These are phyloP conservation scores for Sciaenops ocellatus DNA, from an alignment of 2,797 vertebrate genomes.

Conservation along the genomic window DNA sequence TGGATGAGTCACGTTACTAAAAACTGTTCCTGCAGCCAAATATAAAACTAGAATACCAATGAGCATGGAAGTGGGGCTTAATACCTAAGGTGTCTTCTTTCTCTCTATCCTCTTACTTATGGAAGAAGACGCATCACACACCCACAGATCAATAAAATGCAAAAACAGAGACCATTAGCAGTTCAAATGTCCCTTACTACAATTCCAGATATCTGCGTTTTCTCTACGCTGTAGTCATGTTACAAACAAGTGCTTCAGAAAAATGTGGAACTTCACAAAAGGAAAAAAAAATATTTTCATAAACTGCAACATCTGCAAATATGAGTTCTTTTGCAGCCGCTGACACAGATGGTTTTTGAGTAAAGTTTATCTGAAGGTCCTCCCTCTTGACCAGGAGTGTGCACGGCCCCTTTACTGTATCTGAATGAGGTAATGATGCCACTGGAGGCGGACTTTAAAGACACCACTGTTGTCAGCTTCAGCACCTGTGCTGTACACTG, in stretches of 20 bases:
- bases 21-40: conserved; percentile 64
- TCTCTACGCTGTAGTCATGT: not conserved
- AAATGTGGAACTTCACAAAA: not conserved
- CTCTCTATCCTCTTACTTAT: conserved; percentile 26
- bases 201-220: conserved; percentile 7
- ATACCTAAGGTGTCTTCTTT: conserved; percentile 27
- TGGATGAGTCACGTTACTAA: conserved; percentile 68
- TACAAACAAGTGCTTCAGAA: conserved; percentile 4
- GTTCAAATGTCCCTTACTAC: conserved; percentile 3
- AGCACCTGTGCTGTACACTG: conserved; percentile 23
- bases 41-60: conserved; percentile 54
- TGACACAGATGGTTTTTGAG: not conserved
- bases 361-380: conserved; percentile 7
- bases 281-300: not conserved
- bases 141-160: conserved; percentile 38
- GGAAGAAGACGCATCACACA: conserved; percentile 23
- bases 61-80: conserved; percentile 8
- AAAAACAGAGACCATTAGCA: conserved; percentile 31
- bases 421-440: conserved; percentile 52
- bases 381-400: conserved; percentile 41
- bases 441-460: conserved; percentile 44
- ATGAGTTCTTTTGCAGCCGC: conserved; percentile 5
- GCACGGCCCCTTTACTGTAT: conserved; percentile 29
- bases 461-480: conserved; percentile 31
- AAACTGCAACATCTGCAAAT: not conserved